phyloP scores from a whole-genome alignment of 2,797 vertebrate genomes.

The Poeciliopsis paucimaculata region DNA sequence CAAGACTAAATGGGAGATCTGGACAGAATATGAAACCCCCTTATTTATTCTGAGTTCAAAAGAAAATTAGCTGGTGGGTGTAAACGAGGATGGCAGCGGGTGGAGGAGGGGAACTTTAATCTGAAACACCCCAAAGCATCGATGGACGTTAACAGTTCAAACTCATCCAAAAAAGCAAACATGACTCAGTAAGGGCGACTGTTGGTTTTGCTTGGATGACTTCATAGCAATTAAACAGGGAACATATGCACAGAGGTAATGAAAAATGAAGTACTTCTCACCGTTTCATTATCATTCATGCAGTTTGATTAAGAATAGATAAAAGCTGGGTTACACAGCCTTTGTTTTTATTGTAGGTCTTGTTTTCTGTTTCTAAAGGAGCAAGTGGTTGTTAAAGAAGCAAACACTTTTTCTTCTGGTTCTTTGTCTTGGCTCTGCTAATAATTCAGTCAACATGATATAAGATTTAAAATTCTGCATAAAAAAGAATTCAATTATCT shows the following conservation, averaged over 20 bases:
- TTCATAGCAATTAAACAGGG: background rate
- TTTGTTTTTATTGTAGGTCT: background rate
- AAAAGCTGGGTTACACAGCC: background rate
- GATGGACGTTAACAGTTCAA: background rate
- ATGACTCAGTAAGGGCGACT: background rate
- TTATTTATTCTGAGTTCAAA: constrained; percentile 1
- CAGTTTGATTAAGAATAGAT: background rate
- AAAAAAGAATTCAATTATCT: background rate
- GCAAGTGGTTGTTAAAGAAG: background rate
- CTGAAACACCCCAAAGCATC: background rate
- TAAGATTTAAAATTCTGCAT: constrained; percentile 1
- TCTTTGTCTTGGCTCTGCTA: background rate
- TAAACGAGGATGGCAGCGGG: background rate
- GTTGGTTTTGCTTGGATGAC: background rate
- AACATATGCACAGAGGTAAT: background rate
- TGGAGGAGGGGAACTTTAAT: background rate
- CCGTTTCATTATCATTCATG: background rate
- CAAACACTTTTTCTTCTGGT: background rate
- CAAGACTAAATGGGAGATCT: background rate
- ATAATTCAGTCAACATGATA: background rate
- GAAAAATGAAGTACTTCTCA: background rate
- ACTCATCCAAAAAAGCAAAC: background rate
- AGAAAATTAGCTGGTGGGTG: background rate
- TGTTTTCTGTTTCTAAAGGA: background rate
- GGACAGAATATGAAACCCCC: background rate